A percentile compares a stretch with the other conserved stretches of the same genome.
Conservation (phyloP, 2,113 vertebrate genomes). For the Bos javanicus region DNA sequence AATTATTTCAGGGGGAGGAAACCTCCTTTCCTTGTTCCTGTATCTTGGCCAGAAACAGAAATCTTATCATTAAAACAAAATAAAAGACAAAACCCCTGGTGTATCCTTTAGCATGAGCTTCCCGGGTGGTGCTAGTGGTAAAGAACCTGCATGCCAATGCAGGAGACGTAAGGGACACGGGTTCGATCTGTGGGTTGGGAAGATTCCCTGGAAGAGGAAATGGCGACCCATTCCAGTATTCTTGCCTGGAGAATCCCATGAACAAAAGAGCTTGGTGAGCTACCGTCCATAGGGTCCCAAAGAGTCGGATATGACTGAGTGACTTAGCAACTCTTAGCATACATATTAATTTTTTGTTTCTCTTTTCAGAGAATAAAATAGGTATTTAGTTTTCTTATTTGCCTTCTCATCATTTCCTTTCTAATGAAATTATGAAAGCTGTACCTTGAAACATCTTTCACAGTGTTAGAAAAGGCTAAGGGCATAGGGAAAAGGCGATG, state of each 20-base stretch:
- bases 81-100: background rate
- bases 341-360: background rate
- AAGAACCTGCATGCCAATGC: background rate
- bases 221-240: background rate
- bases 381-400: background rate
- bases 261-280: background rate
- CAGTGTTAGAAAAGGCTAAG: constrained; percentile 65
- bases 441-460: background rate
- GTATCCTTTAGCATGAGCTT: background rate
- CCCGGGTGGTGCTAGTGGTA: background rate
- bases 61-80: background rate
- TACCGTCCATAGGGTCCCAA: background rate
- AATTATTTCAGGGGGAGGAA: background rate
- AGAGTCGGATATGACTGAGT: background rate
- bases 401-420: background rate
- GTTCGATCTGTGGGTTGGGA: background rate
- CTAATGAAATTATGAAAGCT: background rate
- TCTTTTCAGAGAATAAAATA: background rate
- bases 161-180: rapidly evolving
- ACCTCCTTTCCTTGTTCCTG: background rate
- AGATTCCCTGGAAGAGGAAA: background rate
- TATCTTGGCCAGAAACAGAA: background rate
- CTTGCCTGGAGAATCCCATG: background rate
- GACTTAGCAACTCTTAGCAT: background rate
- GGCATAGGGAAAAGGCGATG: background rate